These are phyloP conservation scores for Oreonectes daqikongensis DNA, from an alignment of 2,797 vertebrate genomes.

Conservation along the genomic window DNA sequence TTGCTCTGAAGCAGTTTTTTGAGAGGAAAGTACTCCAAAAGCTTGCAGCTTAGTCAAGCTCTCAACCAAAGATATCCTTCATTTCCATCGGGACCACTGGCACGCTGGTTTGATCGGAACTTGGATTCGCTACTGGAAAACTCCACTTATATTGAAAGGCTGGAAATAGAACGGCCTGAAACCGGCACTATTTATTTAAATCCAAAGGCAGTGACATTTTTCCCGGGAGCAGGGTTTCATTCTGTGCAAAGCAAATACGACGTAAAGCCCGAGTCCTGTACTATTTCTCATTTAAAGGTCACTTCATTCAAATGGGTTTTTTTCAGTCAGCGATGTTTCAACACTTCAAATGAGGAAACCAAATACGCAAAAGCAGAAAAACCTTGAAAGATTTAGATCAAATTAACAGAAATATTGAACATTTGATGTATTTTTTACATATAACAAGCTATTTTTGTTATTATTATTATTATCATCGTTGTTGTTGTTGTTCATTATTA, in stretches of 20 bases:
- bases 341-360: slow-evolving; percentile 15
- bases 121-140: slow-evolving; percentile 47
- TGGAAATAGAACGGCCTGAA: slow-evolving; percentile 40
- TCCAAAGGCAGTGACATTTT: slow-evolving; percentile 46
- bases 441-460: no score
- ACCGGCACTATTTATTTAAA: slow-evolving; percentile 46
- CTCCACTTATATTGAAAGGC: slow-evolving; percentile 36
- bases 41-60: slow-evolving; percentile 26
- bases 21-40: slow-evolving; percentile 23
- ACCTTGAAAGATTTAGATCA: neutral
- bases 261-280: neutral
- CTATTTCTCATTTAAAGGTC: slow-evolving; percentile 44
- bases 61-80: slow-evolving; percentile 33
- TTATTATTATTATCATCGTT: no score
- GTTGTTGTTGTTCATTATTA: no score
- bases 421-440: no score
- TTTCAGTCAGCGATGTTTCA: slow-evolving; percentile 19
- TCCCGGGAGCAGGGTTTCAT: slow-evolving; percentile 13
- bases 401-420: neutral
- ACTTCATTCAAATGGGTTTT: slow-evolving; percentile 20
- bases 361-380: neutral
- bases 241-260: slow-evolving; percentile 12
- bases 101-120: slow-evolving; percentile 32
- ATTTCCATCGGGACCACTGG: slow-evolving; percentile 39
- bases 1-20: slow-evolving; percentile 40